Base-by-base conservation (phyloP, 2,888 invertebrate genomes). In the Nipponacmea schrenckii region DNA sequence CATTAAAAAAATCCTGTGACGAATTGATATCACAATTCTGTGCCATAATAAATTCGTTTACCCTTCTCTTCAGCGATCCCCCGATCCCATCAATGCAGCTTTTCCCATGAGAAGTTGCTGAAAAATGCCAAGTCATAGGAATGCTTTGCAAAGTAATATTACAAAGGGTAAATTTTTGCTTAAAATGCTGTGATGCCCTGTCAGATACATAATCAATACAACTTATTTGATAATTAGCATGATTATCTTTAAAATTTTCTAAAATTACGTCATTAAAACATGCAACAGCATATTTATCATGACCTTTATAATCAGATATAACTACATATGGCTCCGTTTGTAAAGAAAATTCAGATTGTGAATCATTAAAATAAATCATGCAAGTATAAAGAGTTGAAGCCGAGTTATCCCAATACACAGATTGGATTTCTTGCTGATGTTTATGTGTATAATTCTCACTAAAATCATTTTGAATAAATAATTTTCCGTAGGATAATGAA, bases 241-340 rank as follows among this genome's bases (percentile, higher is more conserved):
- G 65, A 14, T 65, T 66, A 17, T 12, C 17, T 45, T 66, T 66
- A 5, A 45, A 1, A 66, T 66, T 17, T 4, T 66, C 46, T 39
- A 45, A 3, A 12, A 66, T 46, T 17, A 44, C 46, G 4, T 45
- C 7, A 66, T 66, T 45, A 20, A 66, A 66, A 46, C 27, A 66
- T 17, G 46, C 66, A 17, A 46, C 66, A 26, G 66, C 66, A 45
- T 66, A 66, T 66, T 66, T 66, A 26, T 66, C 66, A 44, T 66
- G 66, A 45, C 46, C n/a, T 66, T 66, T 66, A 44, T 66, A 46
- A 26, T 46, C 46, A 1, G 66, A 66, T 17, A 46, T 46, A 14
- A 66, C 24, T 20, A 66, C 66, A 46, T 24, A 66, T 10, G 66
- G 66, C 66, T 12, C 46, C 3, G 50, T 15, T 50, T 15, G 12